phyloP scores from a whole-genome alignment of 1,140 invertebrate genomes.

The Drosophila repletoides region DNA sequence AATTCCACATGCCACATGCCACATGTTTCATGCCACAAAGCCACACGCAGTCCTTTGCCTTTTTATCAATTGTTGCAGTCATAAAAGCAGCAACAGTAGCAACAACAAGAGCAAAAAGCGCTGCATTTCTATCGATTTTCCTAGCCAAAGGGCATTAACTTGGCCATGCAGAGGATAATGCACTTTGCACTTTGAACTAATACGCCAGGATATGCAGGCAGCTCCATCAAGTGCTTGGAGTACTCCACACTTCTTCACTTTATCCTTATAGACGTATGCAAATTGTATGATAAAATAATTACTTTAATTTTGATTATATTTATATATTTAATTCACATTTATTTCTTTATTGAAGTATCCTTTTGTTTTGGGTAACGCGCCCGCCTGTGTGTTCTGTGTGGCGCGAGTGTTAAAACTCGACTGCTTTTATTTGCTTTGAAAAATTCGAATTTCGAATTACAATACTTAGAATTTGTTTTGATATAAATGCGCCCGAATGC shows the following conservation, averaged over 20 bases:
- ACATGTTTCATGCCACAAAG: constrained; percentile 18
- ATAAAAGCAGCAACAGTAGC: constrained; percentile 28
- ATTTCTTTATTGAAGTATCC: constrained; percentile 1
- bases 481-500: constrained; percentile 20
- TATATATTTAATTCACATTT: neutral
- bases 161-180: constrained; percentile 73
- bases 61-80: constrained; percentile 75
- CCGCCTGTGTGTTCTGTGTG: constrained; percentile 62
- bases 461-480: constrained; percentile 81
- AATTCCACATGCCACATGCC: constrained; percentile 7
- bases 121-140: constrained; percentile 76
- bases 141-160: constrained; percentile 75
- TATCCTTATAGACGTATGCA: neutral
- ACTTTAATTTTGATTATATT: neutral
- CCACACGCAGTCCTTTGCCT: too few relatives aligned
- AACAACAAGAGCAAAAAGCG: constrained; percentile 9
- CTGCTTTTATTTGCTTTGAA: constrained; percentile 79
- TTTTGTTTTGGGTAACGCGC: constrained; percentile 23
- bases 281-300: neutral
- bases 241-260: too few relatives aligned
- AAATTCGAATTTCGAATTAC: constrained; percentile 80
- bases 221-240: too few relatives aligned
- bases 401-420: constrained; percentile 78
- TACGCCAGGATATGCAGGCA: constrained; percentile 21
- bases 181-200: constrained; percentile 79